Percentiles rank a stretch among this genome's conserved stretches.
Evolutionary conservation across 2,888 invertebrate species (phyloP).

Genomic region (Marronus borbonicus): DNA sequence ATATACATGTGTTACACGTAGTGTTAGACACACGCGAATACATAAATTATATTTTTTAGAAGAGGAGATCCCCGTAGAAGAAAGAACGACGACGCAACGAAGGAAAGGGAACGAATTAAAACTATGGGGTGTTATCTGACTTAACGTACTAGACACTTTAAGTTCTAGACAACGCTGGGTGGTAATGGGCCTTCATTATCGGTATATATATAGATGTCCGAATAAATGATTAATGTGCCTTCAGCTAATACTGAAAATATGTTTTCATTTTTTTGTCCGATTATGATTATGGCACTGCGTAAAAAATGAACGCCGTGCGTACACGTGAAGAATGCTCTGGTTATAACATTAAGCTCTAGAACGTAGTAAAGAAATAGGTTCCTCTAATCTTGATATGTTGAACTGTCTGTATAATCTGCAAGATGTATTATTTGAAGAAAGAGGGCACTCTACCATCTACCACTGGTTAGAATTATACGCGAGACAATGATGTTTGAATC

Average conservation of each 20-base stretch:
- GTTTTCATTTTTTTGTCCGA: conserved; percentile 43
- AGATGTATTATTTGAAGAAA: not conserved
- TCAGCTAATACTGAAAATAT: conserved; percentile 44
- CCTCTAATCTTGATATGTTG: not conserved
- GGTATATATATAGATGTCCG: conserved; percentile 44
- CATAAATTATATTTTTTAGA: conserved; percentile 43
- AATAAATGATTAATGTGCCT: conserved; percentile 46
- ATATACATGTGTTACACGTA: conserved; percentile 17
- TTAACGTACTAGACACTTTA: conserved; percentile 43
- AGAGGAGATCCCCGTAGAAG: conserved; percentile 6
- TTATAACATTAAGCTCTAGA: conserved; percentile 15
- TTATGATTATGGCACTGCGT: conserved; percentile 25
- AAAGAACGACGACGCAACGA: conserved; percentile 13
- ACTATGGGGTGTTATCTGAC: conserved; percentile 47
- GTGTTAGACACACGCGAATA: conserved; percentile 38
- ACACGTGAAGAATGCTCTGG: conserved; percentile 1
- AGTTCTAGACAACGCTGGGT: conserved; percentile 43
- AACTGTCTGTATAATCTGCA: not conserved
- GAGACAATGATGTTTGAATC: not conserved
- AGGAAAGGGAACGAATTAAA: conserved; percentile 39
- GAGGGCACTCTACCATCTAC: not conserved
- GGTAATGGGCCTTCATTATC: conserved; percentile 46
- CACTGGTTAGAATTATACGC: not conserved
- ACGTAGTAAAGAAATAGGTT: not conserved
- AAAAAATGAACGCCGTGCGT: conserved; percentile 9